Base-by-base conservation (phyloP, 53 echinoderm and acorn worm species). In the Crossaster papposus region DNA sequence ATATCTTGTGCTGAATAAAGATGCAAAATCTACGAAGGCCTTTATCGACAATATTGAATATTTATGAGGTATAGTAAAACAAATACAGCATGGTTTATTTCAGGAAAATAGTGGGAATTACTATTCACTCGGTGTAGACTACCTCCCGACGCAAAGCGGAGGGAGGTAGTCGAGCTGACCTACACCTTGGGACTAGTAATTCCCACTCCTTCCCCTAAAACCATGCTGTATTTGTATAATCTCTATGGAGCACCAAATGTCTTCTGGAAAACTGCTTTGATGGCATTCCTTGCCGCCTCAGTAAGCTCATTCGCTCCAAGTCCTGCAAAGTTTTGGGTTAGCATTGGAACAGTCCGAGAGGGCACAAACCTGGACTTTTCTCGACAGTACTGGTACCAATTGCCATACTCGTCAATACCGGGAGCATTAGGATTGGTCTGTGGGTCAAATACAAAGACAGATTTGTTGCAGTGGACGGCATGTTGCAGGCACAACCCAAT, bases 201-300 rank as follows among this genome's bases (percentile, higher is more conserved):
- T n/a, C n/a, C n/a, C n/a, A n/a, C n/a, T n/a, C n/a, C n/a, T n/a
- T n/a, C n/a, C n/a, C n/a, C n/a, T n/a, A n/a, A n/a, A n/a, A n/a
- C n/a, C n/a, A n/a, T n/a, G n/a, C n/a, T n/a, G n/a, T n/a, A n/a
- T n/a, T n/a, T n/a, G n/a, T n/a, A n/a, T n/a, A n/a, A n/a, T n/a
- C n/a, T n/a, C n/a, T 54, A 85, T 23, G 77, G 87, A 31, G 87
- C 8, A 77, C 87, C 87, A 77, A 87, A 87, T 62, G 87, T 87
- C 28, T 58, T 77, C 28, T 24, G 54, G 24, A 87, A 87, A 34
- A 87, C 54, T 35, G 75, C 77, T 37, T 35, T 87, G 55, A 87
- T 77, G 37, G 76, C 87, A 3, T 20, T 32, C 63, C 87, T 74
- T 36, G 76, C 87, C 9, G 26, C 58, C 50, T 87, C 35, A 3